Evolutionary conservation across 2,113 vertebrate genomes (phyloP).

Genomic region (Salvator merianae): DNA sequence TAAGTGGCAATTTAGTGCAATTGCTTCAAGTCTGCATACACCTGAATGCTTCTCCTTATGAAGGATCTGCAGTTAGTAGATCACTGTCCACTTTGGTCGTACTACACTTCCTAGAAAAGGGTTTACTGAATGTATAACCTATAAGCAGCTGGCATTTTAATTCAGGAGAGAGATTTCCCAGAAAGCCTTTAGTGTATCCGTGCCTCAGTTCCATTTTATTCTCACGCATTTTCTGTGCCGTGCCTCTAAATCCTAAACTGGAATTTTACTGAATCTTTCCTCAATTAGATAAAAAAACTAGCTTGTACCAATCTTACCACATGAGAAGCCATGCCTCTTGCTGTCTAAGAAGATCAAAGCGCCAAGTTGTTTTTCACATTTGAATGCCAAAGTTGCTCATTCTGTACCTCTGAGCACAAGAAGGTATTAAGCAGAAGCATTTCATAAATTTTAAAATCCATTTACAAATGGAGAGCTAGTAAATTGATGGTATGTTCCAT

Average conservation of each 20-base stretch:
- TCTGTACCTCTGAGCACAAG: neutral
- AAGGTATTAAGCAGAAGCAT: constrained; percentile 23
- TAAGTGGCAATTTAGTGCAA: too few species aligned
- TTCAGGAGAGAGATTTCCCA: neutral
- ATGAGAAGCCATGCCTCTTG: neutral
- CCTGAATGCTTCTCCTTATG: too few species aligned
- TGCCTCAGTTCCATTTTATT: neutral
- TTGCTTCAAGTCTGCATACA: too few species aligned
- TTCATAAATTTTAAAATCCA: constrained; percentile 16
- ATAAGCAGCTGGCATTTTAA: neutral
- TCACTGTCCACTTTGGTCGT: neutral
- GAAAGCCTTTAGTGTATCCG: neutral
- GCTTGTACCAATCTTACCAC: neutral
- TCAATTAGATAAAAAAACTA: neutral
- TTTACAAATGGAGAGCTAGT: neutral
- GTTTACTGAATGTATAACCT: neutral
- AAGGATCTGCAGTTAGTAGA: neutral
- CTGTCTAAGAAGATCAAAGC: neutral
- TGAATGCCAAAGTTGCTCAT: neutral
- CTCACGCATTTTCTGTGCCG: neutral
- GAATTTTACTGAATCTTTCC: neutral
- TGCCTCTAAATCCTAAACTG: neutral
- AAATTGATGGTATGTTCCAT: neutral
- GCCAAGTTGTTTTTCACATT: neutral
- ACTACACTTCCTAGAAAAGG: neutral